A percentile compares a stretch with the other conserved stretches of the same genome.
These are phyloP conservation scores for Melierax canorus DNA, from an alignment of 2,113 vertebrate genomes.

Conservation along the genomic window DNA sequence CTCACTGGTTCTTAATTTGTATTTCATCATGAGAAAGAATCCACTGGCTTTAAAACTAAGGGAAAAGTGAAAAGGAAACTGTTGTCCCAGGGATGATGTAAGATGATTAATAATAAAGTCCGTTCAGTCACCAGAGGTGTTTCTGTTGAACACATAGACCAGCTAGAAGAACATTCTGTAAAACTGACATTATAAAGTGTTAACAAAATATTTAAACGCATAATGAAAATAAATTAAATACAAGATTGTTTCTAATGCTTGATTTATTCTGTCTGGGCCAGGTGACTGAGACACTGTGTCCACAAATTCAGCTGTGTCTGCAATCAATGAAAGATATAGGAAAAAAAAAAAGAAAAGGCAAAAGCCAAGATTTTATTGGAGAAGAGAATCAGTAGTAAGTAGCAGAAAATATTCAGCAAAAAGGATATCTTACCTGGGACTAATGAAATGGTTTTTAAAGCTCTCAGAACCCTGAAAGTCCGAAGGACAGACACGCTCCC, in stretches of 20 bases:
- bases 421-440: constrained; percentile 85
- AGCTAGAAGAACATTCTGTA: background rate
- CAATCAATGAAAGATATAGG: constrained; percentile 32
- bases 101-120: background rate
- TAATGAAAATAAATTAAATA: background rate
- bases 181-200: background rate
- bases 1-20: background rate
- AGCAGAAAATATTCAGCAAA: background rate
- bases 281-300: constrained; percentile 71
- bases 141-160: background rate
- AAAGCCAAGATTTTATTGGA: background rate
- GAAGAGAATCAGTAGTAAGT: background rate
- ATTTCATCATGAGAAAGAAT: background rate
- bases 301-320: constrained; percentile 77
- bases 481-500: constrained; percentile 86
- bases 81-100: background rate
- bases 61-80: background rate
- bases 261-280: constrained; percentile 70
- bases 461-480: constrained; percentile 90
- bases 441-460: constrained; percentile 92
- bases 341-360: background rate
- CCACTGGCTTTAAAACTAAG: background rate
- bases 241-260: constrained; percentile 69
- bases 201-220: background rate
- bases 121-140: background rate